Conservation (phyloP, 2,888 invertebrate genomes). For the Quadroppia sp. region DNA sequence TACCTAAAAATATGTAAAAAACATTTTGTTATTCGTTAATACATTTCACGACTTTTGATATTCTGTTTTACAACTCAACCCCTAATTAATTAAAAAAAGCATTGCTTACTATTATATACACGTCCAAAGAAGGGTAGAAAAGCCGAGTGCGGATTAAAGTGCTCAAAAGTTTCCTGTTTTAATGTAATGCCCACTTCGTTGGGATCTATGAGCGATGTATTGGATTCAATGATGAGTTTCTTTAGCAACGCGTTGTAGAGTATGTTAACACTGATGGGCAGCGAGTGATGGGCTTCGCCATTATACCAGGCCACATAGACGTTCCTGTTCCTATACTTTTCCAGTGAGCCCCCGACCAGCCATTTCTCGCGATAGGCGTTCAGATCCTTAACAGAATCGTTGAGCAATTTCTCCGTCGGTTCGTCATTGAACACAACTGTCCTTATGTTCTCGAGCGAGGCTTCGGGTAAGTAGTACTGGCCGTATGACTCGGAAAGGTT, state of each 20-base stretch:
- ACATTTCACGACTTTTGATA: no score
- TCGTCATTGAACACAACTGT: background rate
- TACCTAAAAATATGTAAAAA: constrained; percentile 7
- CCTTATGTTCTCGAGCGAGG: background rate
- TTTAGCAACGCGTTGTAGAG: constrained; percentile 40
- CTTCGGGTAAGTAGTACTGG: constrained; percentile 32
- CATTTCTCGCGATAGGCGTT: constrained; percentile 38
- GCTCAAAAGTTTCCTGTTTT: constrained; percentile 35
- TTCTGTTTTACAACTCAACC: no score
- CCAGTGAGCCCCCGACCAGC: constrained; percentile 40
- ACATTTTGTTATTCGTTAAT: background rate
- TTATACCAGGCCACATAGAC: constrained; percentile 43
- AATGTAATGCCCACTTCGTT: constrained; percentile 35
- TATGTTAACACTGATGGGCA: constrained; percentile 41
- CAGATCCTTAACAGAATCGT: constrained; percentile 32
- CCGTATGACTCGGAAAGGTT: constrained; percentile 20
- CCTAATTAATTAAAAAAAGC: background rate
- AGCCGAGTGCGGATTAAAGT: constrained; percentile 42
- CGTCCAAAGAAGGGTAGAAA: constrained; percentile 42
- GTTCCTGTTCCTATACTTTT: constrained; percentile 37
- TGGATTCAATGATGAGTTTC: constrained; percentile 33
- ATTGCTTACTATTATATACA: constrained; percentile 39
- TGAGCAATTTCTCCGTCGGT: constrained; percentile 22
- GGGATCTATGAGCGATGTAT: background rate
- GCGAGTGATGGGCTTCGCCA: constrained; percentile 42